These are phyloP conservation scores for Anableps anableps DNA, from an alignment of 2,797 vertebrate genomes.

Conservation along the genomic window DNA sequence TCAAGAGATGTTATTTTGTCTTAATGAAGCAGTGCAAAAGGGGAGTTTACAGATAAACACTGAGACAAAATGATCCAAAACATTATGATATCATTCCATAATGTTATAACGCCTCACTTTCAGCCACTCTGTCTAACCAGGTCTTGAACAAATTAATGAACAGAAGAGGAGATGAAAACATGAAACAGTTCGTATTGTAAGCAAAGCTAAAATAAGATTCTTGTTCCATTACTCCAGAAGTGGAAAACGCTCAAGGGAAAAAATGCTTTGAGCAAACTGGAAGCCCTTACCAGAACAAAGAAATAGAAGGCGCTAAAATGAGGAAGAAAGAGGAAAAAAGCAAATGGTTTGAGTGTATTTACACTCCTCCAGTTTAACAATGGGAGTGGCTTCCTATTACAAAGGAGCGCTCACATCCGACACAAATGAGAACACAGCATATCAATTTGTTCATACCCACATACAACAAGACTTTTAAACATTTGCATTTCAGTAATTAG, in stretches of 20 bases:
- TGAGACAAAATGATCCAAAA: background rate
- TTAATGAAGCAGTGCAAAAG: background rate
- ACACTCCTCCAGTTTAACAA: slow-evolving; percentile 45
- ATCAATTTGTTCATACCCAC: slow-evolving; percentile 47
- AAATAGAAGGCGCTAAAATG: slow-evolving; percentile 7
- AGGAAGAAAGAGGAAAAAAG: background rate
- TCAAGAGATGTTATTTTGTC: background rate
- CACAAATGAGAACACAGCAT: slow-evolving; percentile 36
- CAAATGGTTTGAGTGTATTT: slow-evolving; percentile 39
- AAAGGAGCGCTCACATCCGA: slow-evolving; percentile 44
- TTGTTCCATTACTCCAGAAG: background rate
- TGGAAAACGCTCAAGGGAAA: background rate
- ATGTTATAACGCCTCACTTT: too few species aligned
- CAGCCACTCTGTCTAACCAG: background rate
- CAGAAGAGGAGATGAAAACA: background rate
- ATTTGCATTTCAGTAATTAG: slow-evolving; percentile 12
- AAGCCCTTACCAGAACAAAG: slow-evolving; percentile 4
- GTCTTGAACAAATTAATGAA: background rate
- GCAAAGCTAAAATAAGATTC: background rate
- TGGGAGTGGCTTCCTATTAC: slow-evolving; percentile 51
- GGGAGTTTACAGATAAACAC: background rate
- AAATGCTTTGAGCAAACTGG: background rate
- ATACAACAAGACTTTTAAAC: slow-evolving; percentile 6
- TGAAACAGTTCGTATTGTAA: background rate
- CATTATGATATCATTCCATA: background rate